Conservation (phyloP, 1,140 invertebrate species). For the Dreissena rostriformis region DNA sequence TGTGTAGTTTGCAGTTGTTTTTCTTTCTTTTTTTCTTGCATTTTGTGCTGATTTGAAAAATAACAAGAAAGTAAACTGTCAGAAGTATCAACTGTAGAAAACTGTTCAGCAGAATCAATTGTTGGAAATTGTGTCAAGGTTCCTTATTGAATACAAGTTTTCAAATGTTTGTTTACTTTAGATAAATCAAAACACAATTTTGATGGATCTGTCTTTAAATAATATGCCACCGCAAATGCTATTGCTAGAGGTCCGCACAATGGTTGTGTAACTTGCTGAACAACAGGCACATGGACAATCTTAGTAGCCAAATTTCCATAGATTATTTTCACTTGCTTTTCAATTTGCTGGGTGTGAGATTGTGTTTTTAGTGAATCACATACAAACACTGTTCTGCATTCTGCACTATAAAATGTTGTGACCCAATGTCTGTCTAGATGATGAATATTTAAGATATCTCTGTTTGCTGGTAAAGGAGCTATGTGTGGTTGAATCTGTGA, state of each 20-base stretch:
- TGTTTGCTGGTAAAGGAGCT: constrained; percentile 7
- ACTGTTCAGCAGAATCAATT: neutral
- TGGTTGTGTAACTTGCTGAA: constrained; percentile 11
- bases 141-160: neutral
- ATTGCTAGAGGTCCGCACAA: constrained; percentile 18
- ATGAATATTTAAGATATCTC: constrained; percentile 24
- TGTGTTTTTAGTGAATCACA: constrained; percentile 11
- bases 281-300: constrained; percentile 11
- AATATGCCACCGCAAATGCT: constrained; percentile 26
- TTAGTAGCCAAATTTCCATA: constrained; percentile 21
- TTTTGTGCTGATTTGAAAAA: constrained; percentile 1
- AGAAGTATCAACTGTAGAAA: constrained; percentile 4
- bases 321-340: constrained; percentile 21
- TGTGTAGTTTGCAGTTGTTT: neutral
- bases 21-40: neutral
- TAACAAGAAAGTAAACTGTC: constrained; percentile 10
- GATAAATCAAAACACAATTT: constrained; percentile 12
- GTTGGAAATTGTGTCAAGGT: constrained; percentile 11
- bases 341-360: constrained; percentile 6
- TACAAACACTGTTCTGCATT: constrained; percentile 11
- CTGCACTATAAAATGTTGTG: constrained; percentile 8
- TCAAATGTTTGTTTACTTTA: constrained; percentile 19
- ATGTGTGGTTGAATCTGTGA: constrained; percentile 15
- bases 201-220: constrained; percentile 10
- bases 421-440: constrained; percentile 19